Evolutionary conservation across 2,888 invertebrate genomes (phyloP), one percentile per base, ranked within the genome.

Genomic region (Girardia tigrina): DNA sequence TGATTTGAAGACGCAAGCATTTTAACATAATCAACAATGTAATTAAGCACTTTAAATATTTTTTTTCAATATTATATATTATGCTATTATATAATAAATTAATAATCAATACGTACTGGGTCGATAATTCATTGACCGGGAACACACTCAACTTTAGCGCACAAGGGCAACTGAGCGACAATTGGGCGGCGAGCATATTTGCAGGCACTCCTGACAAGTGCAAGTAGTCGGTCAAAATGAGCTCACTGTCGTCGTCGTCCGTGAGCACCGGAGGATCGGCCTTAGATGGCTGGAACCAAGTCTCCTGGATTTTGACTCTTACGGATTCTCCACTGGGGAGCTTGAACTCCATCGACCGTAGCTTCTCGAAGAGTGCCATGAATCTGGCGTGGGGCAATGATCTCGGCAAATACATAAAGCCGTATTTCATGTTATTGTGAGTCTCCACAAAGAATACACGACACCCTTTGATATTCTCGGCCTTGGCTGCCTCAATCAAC

Each of bases 101-200:
- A n/a, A n/a, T n/a, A n/a, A n/a, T n/a, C n/a, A 56, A 56, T 12
- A 20, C 56, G n/a, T 16, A 56, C 56, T 56, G 56, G n/a, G 56
- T 56, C 2, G 56, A 56, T 56, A 56, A n/a, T 56, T 56, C 56
- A 56, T 56, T 56, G 56, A 56, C 56, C 2, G 56, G 56, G 56
- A 56, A 56, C n/a, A 56, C n/a, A n/a, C n/a, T 56, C 23, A 56
- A n/a, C n/a, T 56, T 56, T 56, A 56, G 23, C 4, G 56, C 20
- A 23, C 56, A 56, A 20, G 56, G 56, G 23, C 56, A 56, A 56
- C 56, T 56, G 4, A 56, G 56, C 6, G 56, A 56, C 56, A 56
- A 56, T 56, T 56, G 56, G 23, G 56, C 56, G n/a, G 56, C 56
- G 2, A 56, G 20, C 56, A 56, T 56, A 56, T 56, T 56, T 56